Percentiles rank a stretch among this genome's conserved stretches.
Evolutionary conservation across 2,113 vertebrate genomes (phyloP).

Genomic region (Dasyurus viverrinus): DNA sequence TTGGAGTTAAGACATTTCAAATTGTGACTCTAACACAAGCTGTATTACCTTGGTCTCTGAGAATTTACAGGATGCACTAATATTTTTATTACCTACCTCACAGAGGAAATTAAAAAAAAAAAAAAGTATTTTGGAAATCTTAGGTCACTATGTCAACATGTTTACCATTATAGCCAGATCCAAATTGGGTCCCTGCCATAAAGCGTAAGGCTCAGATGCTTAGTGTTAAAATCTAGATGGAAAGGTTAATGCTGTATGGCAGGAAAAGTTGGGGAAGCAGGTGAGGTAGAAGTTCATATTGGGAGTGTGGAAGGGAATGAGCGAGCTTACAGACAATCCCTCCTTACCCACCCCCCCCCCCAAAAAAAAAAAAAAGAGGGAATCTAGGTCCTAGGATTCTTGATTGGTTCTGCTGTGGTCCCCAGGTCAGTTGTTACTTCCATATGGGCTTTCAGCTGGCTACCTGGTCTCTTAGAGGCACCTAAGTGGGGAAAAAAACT

Average conservation of each 20-base stretch:
- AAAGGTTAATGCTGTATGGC: too few species aligned
- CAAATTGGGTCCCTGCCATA: neutral
- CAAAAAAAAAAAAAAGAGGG: neutral
- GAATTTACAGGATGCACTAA: neutral
- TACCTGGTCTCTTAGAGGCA: neutral
- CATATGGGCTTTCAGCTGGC: neutral
- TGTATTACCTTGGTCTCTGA: neutral
- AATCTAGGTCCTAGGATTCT: neutral
- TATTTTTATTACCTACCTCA: neutral
- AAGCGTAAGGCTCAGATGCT: neutral
- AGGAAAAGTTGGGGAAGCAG: neutral
- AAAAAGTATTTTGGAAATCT: neutral
- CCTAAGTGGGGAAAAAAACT: neutral
- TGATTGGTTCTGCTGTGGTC: neutral
- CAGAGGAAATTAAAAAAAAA: neutral
- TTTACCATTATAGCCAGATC: neutral
- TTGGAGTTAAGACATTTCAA: neutral
- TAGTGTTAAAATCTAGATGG: neutral
- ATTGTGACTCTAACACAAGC: neutral
- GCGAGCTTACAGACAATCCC: neutral
- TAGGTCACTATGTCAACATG: neutral
- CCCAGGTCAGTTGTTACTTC: neutral
- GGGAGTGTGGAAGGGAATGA: neutral
- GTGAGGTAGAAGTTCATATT: neutral
- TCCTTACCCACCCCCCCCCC: neutral